Evolutionary conservation across 1,140 invertebrate species (phyloP).

Genomic region (Apis dorsata): DNA sequence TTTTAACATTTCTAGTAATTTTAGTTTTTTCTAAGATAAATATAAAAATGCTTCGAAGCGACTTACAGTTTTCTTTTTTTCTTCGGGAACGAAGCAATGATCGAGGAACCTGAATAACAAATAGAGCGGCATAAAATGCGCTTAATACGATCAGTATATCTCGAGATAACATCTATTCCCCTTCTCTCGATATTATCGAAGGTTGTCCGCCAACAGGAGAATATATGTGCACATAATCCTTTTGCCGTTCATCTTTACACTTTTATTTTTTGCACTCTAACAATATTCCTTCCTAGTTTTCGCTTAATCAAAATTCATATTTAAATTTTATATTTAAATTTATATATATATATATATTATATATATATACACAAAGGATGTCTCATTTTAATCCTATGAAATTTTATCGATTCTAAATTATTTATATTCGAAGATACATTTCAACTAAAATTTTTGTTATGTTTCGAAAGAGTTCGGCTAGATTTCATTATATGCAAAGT

Average conservation of each 20-base stretch:
- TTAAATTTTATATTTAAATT: too few species aligned
- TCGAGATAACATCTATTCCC: not conserved
- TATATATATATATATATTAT: too few species aligned
- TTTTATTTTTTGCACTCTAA: not conserved
- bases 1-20: not conserved
- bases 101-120: conserved; percentile 39
- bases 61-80: not conserved
- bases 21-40: not conserved
- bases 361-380: too few species aligned
- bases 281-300: not conserved
- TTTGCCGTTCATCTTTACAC: conserved; percentile 24
- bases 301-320: too few species aligned
- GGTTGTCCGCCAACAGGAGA: not conserved
- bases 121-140: conserved; percentile 35
- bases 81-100: conserved; percentile 2
- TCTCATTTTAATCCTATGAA: too few species aligned
- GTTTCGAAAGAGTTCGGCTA: too few species aligned
- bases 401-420: too few species aligned
- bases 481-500: too few species aligned
- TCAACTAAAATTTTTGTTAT: too few species aligned
- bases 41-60: not conserved
- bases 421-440: too few species aligned
- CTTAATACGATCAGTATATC: conserved; percentile 32
- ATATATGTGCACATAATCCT: not conserved
- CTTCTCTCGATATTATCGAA: conserved; percentile 8